These are phyloP conservation scores for Diploptera punctata DNA, from an alignment of 2,888 invertebrate genomes.

Conservation along the genomic window DNA sequence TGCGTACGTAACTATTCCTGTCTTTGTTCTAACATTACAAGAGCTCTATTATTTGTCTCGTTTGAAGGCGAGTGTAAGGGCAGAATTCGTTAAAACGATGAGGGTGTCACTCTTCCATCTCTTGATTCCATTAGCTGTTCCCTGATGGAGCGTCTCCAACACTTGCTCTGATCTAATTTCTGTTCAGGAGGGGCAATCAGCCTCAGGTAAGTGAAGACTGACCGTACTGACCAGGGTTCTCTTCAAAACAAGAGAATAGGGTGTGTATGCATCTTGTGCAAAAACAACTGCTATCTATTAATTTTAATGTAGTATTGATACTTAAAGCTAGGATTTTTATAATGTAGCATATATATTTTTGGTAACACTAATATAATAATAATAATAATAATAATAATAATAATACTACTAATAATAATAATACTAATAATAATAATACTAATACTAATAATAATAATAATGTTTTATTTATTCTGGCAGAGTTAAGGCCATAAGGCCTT, in stretches of 20 bases:
- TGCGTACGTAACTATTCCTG: too few species aligned
- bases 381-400: not conserved
- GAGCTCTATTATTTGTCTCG: not conserved
- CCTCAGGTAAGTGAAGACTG: not conserved
- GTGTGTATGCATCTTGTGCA: not conserved
- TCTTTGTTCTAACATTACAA: not conserved
- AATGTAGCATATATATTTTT: too few species aligned
- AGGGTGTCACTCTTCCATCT: conserved; percentile 17
- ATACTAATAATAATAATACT: too few species aligned
- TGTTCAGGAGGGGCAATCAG: not conserved
- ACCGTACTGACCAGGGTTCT: not conserved
- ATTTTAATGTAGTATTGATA: not conserved
- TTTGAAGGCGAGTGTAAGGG: not conserved
- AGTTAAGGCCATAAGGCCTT: too few species aligned
- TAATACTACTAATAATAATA: too few species aligned
- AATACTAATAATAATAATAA: too few species aligned
- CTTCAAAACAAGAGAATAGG: not conserved
- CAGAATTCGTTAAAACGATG: not conserved
- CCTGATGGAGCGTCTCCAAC: conserved; percentile 14
- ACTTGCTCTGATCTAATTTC: conserved; percentile 16
- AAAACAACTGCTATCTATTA: not conserved
- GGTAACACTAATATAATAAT: not conserved
- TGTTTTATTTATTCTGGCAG: too few species aligned
- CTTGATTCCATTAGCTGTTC: conserved; percentile 22
- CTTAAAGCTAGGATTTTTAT: not conserved